Evolutionary conservation across 2,113 vertebrate species (phyloP).

Genomic region (Chunga burmeisteri): DNA sequence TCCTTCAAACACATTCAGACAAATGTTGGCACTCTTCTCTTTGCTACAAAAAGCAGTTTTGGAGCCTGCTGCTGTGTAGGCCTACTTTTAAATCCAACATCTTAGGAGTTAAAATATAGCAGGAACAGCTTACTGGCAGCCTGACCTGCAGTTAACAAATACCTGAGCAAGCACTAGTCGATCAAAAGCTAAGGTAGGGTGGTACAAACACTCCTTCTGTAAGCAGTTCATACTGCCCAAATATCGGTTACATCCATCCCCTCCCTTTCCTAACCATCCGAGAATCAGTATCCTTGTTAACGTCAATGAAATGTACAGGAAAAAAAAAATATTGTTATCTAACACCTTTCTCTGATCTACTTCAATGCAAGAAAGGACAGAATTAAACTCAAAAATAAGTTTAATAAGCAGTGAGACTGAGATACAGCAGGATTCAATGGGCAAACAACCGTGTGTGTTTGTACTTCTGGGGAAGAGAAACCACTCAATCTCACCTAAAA

Average conservation of each 20-base stretch:
- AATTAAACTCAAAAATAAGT: neutral
- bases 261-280: neutral
- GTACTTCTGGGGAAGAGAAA: neutral
- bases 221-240: neutral
- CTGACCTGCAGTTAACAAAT: neutral
- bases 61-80: neutral
- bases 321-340: neutral
- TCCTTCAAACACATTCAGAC: neutral
- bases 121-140: neutral
- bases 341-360: neutral
- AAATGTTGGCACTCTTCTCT: neutral
- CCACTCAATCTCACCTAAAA: neutral
- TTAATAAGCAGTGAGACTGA: neutral
- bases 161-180: neutral
- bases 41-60: neutral
- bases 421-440: neutral
- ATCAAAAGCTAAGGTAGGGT: neutral
- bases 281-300: neutral
- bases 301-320: neutral
- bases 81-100: neutral
- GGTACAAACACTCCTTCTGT: neutral
- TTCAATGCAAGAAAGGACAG: neutral
- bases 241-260: neutral
- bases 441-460: neutral
- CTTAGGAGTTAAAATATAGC: rapidly evolving